Conservation (phyloP, 2,113 vertebrate species). For the Myrmecobius fasciatus region DNA sequence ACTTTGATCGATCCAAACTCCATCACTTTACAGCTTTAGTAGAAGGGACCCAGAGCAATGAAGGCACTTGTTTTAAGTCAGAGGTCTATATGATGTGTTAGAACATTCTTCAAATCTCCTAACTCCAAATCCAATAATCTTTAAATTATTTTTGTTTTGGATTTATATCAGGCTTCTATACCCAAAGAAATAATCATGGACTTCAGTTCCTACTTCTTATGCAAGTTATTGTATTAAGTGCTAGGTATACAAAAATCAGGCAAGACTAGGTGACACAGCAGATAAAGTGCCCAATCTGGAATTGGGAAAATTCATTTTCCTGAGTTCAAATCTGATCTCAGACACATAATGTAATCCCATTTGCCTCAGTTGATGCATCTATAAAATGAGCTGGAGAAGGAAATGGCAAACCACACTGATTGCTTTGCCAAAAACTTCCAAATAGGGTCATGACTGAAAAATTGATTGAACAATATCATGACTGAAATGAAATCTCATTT, state of each 20-base stretch:
- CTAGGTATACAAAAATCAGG: background rate
- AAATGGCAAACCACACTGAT: background rate
- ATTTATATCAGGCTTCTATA: background rate
- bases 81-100: background rate
- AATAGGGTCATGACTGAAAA: background rate
- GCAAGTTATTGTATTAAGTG: background rate
- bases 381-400: background rate
- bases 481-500: background rate
- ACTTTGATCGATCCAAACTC: too few species aligned
- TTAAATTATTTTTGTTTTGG: background rate
- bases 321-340: background rate
- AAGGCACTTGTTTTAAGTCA: background rate
- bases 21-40: background rate
- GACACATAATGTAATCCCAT: background rate
- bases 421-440: background rate
- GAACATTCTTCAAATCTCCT: background rate
- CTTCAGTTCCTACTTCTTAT: background rate
- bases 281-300: background rate
- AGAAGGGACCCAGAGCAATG: background rate
- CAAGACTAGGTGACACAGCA: background rate
- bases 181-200: background rate
- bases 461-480: background rate
- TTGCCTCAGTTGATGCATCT: background rate
- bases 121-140: background rate
- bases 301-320: background rate